phyloP scores from a whole-genome alignment of 1,140 invertebrate genomes.

The Aphelenchoides fujianensis region DNA sequence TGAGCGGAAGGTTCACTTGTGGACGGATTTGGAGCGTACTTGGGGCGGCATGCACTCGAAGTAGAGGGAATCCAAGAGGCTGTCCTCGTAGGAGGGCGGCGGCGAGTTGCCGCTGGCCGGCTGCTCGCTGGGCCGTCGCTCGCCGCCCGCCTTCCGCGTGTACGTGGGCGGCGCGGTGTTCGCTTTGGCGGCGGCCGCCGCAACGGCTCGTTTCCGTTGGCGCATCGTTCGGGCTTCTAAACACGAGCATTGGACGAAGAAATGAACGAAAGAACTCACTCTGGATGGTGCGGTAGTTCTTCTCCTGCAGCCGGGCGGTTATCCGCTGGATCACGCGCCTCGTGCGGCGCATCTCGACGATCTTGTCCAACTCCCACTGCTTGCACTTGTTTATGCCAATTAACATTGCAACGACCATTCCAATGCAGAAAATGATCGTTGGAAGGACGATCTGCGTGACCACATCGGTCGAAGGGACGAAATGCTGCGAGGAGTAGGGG shows the following conservation, averaged over 20 bases:
- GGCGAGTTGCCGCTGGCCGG: conserved; percentile 48
- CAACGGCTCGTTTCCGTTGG: conserved; percentile 41
- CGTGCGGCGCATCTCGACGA: conserved; percentile 58
- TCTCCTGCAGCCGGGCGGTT: conserved; percentile 53
- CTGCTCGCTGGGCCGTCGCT: conserved; percentile 5
- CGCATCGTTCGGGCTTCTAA: conserved; percentile 55
- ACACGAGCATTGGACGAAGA: conserved; percentile 17
- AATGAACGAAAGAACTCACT: conserved; percentile 39
- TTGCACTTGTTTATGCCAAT: conserved; percentile 59
- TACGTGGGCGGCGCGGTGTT: conserved; percentile 29
- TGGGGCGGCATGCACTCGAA: conserved; percentile 50
- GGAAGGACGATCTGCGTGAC: conserved; percentile 57
- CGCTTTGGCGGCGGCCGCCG: not conserved
- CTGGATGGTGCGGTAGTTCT: conserved; percentile 60
- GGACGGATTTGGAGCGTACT: too few species aligned
- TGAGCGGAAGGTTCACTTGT: too few species aligned
- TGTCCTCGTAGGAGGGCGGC: conserved; percentile 60
- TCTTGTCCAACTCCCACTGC: conserved; percentile 61
- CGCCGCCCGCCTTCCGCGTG: conserved; percentile 17
- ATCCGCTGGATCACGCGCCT: conserved; percentile 55
- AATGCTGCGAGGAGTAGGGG: conserved; percentile 15
- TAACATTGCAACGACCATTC: conserved; percentile 60
- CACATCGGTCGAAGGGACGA: conserved; percentile 54
- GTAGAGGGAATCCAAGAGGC: conserved; percentile 58
- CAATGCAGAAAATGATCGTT: conserved; percentile 58